Evolutionary conservation across 1,140 invertebrate species (phyloP).

Genomic region (Oncopeltus fasciatus): DNA sequence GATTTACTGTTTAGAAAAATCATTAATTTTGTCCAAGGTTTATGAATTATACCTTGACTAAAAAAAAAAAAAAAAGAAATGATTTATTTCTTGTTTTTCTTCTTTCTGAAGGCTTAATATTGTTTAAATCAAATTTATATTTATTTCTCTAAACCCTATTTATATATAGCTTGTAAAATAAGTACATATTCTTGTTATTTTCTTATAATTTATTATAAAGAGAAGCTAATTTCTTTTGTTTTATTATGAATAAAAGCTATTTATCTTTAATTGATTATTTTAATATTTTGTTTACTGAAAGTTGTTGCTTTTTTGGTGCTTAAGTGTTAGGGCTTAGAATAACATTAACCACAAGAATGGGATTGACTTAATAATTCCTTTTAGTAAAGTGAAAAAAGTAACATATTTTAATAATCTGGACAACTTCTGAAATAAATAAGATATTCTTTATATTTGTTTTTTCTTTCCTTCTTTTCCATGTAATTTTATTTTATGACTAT

Average conservation of each 20-base stretch:
- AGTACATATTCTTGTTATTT: neutral
- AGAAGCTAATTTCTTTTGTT: neutral
- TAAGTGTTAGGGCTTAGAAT: neutral
- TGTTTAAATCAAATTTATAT: constrained; percentile 7
- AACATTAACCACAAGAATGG: neutral
- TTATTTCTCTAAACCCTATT: constrained; percentile 5
- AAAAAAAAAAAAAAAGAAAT: neutral
- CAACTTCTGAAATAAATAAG: neutral
- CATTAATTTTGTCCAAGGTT: neutral
- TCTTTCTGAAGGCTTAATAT: neutral
- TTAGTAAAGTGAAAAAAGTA: neutral
- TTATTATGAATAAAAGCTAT: neutral
- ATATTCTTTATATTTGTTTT: neutral
- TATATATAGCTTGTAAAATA: constrained; percentile 3
- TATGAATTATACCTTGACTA: neutral
- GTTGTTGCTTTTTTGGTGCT: neutral
- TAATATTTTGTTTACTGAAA: neutral
- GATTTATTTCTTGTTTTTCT: neutral
- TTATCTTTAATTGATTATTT: neutral
- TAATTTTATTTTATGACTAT: too few species aligned
- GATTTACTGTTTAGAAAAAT: neutral
- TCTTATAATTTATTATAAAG: neutral
- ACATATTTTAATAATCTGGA: constrained; percentile 4
- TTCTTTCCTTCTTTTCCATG: neutral
- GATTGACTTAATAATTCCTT: neutral